These are phyloP conservation scores for Murina feae DNA, from an alignment of 2,113 vertebrate genomes.

Conservation along the genomic window DNA sequence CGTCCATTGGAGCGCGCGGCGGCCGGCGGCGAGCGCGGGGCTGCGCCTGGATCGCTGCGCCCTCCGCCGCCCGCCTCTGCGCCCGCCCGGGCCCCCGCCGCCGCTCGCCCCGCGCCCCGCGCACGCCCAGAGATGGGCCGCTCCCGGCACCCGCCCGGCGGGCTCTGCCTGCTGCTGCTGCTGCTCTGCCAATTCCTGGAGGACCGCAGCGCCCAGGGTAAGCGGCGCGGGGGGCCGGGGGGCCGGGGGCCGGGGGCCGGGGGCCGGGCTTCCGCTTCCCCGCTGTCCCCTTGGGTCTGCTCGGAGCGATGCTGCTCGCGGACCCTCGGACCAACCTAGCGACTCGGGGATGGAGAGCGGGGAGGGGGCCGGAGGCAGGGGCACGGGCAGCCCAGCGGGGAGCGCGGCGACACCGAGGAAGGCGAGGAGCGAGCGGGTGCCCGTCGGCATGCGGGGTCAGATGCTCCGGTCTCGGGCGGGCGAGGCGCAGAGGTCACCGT, in stretches of 20 bases:
- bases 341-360: conserved; percentile 18
- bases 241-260: background rate
- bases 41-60: conserved; percentile 81
- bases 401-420: conserved; percentile 22
- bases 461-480: conserved; percentile 49
- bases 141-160: conserved; percentile 89
- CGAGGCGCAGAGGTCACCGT: conserved; percentile 42
- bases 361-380: background rate
- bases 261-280: conserved; percentile 26
- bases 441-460: conserved; percentile 44
- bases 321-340: conserved; percentile 30
- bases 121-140: conserved; percentile 90
- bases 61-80: conserved; percentile 69
- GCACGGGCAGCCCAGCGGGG: conserved; percentile 37
- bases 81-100: conserved; percentile 53
- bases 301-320: background rate
- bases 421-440: background rate
- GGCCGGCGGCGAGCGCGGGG: conserved; percentile 81
- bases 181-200: conserved; percentile 94
- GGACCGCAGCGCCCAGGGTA: conserved; percentile 96
- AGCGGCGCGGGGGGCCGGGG: conserved; percentile 73
- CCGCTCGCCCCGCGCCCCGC: conserved; percentile 52
- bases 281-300: background rate
- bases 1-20: conserved; percentile 98
- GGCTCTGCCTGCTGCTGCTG: conserved; percentile 88